Evolutionary conservation across 1,140 invertebrate species (phyloP).

Genomic region (Drosophila pachea): DNA sequence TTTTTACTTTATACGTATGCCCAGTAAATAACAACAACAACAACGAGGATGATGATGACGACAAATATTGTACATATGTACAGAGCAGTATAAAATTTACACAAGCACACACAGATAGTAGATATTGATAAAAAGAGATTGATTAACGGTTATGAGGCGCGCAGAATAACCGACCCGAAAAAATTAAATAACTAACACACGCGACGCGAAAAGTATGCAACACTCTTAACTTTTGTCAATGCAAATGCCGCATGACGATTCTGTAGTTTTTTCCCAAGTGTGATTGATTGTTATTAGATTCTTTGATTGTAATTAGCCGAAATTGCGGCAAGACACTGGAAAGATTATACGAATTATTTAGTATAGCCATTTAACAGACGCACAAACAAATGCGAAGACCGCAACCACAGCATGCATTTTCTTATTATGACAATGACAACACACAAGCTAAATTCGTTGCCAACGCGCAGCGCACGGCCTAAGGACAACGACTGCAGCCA

Average conservation of each 20-base stretch:
- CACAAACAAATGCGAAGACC: slow-evolving; percentile 12
- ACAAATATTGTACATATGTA: slow-evolving; percentile 76
- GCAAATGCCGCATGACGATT: slow-evolving; percentile 23
- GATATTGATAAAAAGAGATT: slow-evolving; percentile 5
- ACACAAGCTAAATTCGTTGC: slow-evolving; percentile 56
- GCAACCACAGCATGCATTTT: slow-evolving; percentile 10
- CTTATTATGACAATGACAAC: slow-evolving; percentile 61
- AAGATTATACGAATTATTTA: slow-evolving; percentile 8
- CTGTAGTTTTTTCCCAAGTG: background rate
- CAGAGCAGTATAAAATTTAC: slow-evolving; percentile 49
- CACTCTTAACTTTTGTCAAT: slow-evolving; percentile 31
- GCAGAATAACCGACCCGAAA: slow-evolving; percentile 23
- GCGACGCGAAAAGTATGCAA: slow-evolving; percentile 48
- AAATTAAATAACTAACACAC: slow-evolving; percentile 20
- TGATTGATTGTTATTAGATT: slow-evolving; percentile 19
- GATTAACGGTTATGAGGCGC: slow-evolving; percentile 31
- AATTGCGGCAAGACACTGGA: slow-evolving; percentile 23
- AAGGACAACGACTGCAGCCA: slow-evolving; percentile 69
- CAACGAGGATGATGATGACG: slow-evolving; percentile 56
- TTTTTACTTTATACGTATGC: slow-evolving; percentile 50
- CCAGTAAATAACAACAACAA: slow-evolving; percentile 62
- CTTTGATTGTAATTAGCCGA: slow-evolving; percentile 14
- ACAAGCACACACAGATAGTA: slow-evolving; percentile 43
- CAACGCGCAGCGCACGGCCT: slow-evolving; percentile 62
- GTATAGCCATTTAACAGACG: background rate